Evolutionary conservation across 37 sponge, comb jelly and placozoan species (phyloP).

Genomic region (Oscarella lobularis): DNA sequence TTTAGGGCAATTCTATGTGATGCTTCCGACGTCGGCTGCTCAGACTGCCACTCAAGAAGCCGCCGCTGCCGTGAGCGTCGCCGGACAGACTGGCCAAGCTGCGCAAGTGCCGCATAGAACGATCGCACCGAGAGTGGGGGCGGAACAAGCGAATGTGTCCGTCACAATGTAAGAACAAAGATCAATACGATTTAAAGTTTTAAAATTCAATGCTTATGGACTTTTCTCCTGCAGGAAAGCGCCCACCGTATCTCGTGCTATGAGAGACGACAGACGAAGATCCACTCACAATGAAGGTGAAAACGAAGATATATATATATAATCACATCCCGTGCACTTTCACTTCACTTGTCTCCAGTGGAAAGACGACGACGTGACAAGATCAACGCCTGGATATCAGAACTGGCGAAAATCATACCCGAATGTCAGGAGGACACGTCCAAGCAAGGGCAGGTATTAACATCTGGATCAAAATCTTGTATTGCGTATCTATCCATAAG

Average conservation of each 20-base stretch:
- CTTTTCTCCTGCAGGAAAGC: not conserved
- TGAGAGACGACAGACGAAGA: conserved; percentile 20
- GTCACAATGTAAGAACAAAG: not conserved
- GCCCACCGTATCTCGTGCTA: not conserved
- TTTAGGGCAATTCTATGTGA: not conserved
- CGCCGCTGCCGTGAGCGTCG: too few species aligned
- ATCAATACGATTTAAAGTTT: too few species aligned
- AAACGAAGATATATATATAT: too few species aligned
- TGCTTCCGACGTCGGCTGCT: not conserved
- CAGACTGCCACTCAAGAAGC: not conserved
- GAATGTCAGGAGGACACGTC: conserved; percentile 76
- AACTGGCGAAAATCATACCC: conserved; percentile 72
- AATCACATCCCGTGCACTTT: too few species aligned
- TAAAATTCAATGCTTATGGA: too few species aligned
- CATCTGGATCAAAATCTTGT: not conserved
- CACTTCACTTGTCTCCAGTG: conserved; percentile 27
- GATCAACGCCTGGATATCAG: conserved; percentile 80
- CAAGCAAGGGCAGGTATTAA: conserved; percentile 20
- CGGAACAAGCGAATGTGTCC: not conserved
- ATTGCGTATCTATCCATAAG: not conserved
- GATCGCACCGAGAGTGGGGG: conserved; percentile 3
- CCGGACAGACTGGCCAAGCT: too few species aligned
- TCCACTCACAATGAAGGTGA: conserved; percentile 26
- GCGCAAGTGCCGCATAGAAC: too few species aligned
- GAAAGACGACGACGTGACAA: conserved; percentile 77